Conservation (phyloP, 2,113 vertebrate genomes). For the Antennarius striatus region DNA sequence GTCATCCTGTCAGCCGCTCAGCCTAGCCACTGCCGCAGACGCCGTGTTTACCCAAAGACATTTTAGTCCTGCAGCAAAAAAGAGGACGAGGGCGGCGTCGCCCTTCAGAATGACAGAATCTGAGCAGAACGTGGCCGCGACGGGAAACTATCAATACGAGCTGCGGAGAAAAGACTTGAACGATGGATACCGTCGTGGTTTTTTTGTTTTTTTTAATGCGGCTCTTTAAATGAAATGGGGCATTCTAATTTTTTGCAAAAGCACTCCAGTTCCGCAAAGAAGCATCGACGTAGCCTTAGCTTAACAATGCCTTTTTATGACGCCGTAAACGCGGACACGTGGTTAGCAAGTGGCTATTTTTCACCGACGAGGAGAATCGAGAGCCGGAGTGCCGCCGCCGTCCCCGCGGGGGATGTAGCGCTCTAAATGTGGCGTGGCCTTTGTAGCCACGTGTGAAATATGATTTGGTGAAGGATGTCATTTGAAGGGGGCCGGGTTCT, state of each 20-base stretch:
- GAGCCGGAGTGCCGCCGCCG: constrained; percentile 27
- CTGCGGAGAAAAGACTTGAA: too few relatives aligned
- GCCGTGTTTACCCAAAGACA: background rate
- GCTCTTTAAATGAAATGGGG: background rate
- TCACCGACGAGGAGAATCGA: constrained; percentile 29
- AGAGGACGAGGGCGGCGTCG: constrained; percentile 8
- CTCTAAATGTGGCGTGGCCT: constrained; percentile 62
- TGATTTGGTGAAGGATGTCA: constrained; percentile 66
- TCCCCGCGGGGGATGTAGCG: constrained; percentile 48
- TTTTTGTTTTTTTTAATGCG: background rate
- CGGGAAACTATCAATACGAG: constrained; percentile 3
- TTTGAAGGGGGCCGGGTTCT: constrained; percentile 56
- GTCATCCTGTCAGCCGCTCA: constrained; percentile 51
- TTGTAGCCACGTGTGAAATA: constrained; percentile 65
- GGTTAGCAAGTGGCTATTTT: constrained; percentile 44
- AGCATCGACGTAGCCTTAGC: background rate
- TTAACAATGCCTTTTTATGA: constrained; percentile 29
- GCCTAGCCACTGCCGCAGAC: constrained; percentile 20
- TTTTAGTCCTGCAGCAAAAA: constrained; percentile 23
- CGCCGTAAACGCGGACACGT: constrained; percentile 35
- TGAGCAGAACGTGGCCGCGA: constrained; percentile 12
- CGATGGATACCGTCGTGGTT: background rate
- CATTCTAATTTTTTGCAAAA: background rate
- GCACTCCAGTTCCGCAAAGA: background rate
- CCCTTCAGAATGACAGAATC: constrained; percentile 15